Evolutionary conservation across 2,888 invertebrate species (phyloP), one percentile per base, ranked within the genome.

Genomic region (Dolichopus griseipennis): DNA sequence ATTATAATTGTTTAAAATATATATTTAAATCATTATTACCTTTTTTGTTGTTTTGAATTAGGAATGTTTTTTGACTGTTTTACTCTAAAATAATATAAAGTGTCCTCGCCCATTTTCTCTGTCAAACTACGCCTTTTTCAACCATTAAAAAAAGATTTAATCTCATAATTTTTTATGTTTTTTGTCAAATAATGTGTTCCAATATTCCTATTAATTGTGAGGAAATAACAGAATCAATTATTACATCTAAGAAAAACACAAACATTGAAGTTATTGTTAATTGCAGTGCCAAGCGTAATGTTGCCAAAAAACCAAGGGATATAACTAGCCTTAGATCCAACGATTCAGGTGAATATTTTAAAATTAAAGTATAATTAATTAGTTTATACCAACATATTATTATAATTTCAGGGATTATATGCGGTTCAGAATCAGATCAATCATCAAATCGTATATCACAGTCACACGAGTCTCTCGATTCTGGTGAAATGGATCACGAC

Each of bases 391-490:
- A 33, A 10, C 18, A 12, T n/a, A 15, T 9, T 66, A 61, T 6
- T 41, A 68, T 69, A 10, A 43, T 61, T 41, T 68, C 67, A 81
- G 81, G 85, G 71, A 85, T 85, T 71, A 83, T 85, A 73, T 85
- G 85, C 75, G 83, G 84, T 71, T 84, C 83, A 33, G 83, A 83
- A 70, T 79, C 81, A 20, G 82, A 82, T 73, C 82, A 82, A 73
- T 75, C 79, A 34, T 81, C 82, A 22, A 82, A 78, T 74, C 81
- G 81, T 69, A 81, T 81, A 41, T 77, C 81, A 20, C 85, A 89
- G 75, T 91, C 90, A 72, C 85, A 88, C 74, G 91, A 91, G 78
- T 90, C 90, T 73, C 83, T 91, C 67, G 90, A 91, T 77, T 88
- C 90, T 10, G 87, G 89, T 41, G 78, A 84, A 76, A 80, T 81